Evolutionary conservation across 2,888 invertebrate genomes (phyloP), one percentile per base, ranked within the genome.

Genomic region (Synergus itoensis): DNA sequence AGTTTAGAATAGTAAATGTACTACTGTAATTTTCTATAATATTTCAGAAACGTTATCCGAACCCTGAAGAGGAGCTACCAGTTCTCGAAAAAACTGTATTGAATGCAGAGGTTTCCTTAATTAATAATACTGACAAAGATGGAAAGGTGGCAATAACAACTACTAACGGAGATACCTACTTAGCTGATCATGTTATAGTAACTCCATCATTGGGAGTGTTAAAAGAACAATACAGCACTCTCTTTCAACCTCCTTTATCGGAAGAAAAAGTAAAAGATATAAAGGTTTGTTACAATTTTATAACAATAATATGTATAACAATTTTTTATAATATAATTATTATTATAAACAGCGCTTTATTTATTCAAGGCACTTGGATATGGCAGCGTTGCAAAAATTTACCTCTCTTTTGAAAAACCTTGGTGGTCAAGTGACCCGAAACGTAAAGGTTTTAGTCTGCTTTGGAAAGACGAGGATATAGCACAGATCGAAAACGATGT

Each of bases 181-280:
- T 86, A 36, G 95, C 95, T 0, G 94, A 94, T 84, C 94, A 95
- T 86, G 95, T 95, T 0, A 94, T 97, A 41, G 92, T 96, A 0
- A 96, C 96, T 0, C 93, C 94, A 0, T 95, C 96, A 0, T 89
- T 96, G 0, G 96, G 96, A 0, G 95, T 95, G 0, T 91, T 96
- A 21, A 96, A 96, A 88, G 93, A 93, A 36, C 91, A 93, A 78
- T 91, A 94, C 79, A 83, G 90, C 11, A 89, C 89, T 0, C 82
- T 95, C 41, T 96, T 96, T 86, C 86, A 90, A 5, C 95, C 96
- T 0, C 84, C 91, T 3, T 89, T 96, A 57, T 94, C 95, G 0
- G 79, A 89, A 16, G 87, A 89, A 4, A 96, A 96, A 92, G 83
- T 92, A 0, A 91, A 90, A 14, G 93, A 94, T 0, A 95, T 96